These are phyloP conservation scores for Melanerpes aurifrons DNA, from an alignment of 2,113 vertebrate species.

Conservation along the genomic window DNA sequence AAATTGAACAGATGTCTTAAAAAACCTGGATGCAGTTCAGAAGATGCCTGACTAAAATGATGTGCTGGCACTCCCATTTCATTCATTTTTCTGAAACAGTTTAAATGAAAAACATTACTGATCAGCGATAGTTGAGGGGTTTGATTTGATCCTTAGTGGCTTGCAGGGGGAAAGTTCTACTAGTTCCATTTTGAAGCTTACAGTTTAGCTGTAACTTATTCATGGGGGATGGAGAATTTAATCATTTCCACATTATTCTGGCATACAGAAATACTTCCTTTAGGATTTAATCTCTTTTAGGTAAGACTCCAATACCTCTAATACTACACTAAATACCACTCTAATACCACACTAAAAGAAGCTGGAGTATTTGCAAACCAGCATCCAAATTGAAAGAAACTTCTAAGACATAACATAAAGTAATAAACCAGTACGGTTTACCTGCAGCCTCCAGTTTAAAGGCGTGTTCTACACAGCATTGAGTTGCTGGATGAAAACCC, in stretches of 20 bases:
- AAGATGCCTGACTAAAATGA: not conserved
- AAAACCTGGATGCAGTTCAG: not conserved
- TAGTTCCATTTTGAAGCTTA: not conserved
- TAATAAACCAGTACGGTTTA: no score
- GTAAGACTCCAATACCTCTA: not conserved
- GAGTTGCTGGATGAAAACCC: not conserved
- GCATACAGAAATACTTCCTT: not conserved
- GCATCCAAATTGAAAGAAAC: no score
- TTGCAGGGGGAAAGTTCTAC: not conserved
- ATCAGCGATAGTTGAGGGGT: not conserved
- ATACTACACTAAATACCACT: not conserved
- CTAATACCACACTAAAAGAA: not conserved
- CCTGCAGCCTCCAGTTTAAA: not conserved
- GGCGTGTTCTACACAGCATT: not conserved
- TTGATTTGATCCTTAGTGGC: not conserved
- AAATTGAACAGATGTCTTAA: not conserved
- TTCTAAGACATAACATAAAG: no score
- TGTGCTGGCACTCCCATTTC: not conserved
- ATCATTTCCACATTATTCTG: not conserved
- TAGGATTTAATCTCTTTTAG: not conserved
- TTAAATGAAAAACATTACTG: not conserved
- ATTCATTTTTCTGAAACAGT: not conserved
- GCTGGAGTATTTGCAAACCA: not conserved
- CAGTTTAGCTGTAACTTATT: not conserved
- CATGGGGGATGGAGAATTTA: not conserved